phyloP scores from a whole-genome alignment of 2,797 vertebrate genomes.

The Myripristis murdjan region DNA sequence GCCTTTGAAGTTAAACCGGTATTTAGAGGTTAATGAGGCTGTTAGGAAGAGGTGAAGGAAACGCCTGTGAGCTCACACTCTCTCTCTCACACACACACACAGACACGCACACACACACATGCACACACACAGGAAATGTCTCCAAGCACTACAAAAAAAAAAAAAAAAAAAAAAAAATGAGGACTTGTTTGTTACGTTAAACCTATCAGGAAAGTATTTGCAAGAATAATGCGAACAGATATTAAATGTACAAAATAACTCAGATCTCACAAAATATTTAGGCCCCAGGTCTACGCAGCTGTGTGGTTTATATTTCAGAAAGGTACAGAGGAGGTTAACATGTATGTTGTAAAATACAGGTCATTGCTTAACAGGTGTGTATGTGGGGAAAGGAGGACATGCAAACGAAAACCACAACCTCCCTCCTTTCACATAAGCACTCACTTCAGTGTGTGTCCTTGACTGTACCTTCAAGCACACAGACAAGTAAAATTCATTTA shows the following conservation, averaged over 20 bases:
- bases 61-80: conserved; percentile 52
- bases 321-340: background rate
- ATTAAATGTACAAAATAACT: too few species aligned
- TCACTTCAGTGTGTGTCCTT: too few species aligned
- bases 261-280: too few species aligned
- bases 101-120: conserved; percentile 24
- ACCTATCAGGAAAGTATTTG: too few species aligned
- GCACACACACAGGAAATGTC: conserved; percentile 8
- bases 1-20: conserved; percentile 83
- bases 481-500: too few species aligned
- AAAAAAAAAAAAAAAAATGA: too few species aligned
- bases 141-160: too few species aligned
- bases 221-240: too few species aligned
- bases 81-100: conserved; percentile 26
- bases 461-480: too few species aligned
- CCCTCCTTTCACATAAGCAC: too few species aligned
- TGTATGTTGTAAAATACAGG: conserved; percentile 21
- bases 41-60: conserved; percentile 77
- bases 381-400: conserved; percentile 15
- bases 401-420: background rate
- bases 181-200: too few species aligned
- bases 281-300: conserved; percentile 1
- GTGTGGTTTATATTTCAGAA: conserved; percentile 7
- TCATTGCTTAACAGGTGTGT: conserved; percentile 48
- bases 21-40: conserved; percentile 84